Base-by-base conservation (phyloP, 2,888 invertebrate genomes). In the Callimorpha dominula region DNA sequence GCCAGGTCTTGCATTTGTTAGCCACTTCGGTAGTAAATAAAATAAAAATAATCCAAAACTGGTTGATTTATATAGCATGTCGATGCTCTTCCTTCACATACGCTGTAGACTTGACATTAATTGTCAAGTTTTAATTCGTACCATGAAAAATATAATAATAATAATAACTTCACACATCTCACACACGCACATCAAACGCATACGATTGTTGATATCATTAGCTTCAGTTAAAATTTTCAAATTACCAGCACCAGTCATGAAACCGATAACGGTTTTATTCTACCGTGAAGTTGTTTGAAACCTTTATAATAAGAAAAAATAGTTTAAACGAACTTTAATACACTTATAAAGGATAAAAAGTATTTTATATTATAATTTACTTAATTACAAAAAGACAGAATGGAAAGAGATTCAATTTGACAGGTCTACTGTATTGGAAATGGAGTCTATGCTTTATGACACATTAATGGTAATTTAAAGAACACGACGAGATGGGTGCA, bases 391-490 rank as follows among this genome's bases (percentile, higher is more conserved):
- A 31, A 12, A 14, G 31, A 60, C 20, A 20, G 14, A 14, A 69
- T 68, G 62, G 73, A 78, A 64, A 69, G 49, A 77, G 67, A 76
- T 80, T 70, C n/a, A 43, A 73, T 73, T 67, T 78, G 71, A 72
- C 80, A 76, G 73, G 66, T 76, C 65, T 50, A 69, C 46, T 46
- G 46, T 69, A 73, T 70, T 72, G 62, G 77, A 81, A 78, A 76
- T 78, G 49, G 60, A 82, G 85, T 81, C 73, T 87, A 87, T 81
- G 73, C n/a, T 52, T 65, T 76, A 68, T 40, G 43, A 9, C 78
- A 80, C 66, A 84, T 68, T 81, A 78, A 80, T 71, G 76, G 68
- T 78, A 85, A 80, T 88, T 74, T 73, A 76, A 81, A 74, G 69
- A 63, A 78, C 65, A 64, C 12, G 63, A 52, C 31, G 63, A 79